Conservation (phyloP, 1,140 invertebrate genomes). For the Lordiphosa stackelbergi region DNA sequence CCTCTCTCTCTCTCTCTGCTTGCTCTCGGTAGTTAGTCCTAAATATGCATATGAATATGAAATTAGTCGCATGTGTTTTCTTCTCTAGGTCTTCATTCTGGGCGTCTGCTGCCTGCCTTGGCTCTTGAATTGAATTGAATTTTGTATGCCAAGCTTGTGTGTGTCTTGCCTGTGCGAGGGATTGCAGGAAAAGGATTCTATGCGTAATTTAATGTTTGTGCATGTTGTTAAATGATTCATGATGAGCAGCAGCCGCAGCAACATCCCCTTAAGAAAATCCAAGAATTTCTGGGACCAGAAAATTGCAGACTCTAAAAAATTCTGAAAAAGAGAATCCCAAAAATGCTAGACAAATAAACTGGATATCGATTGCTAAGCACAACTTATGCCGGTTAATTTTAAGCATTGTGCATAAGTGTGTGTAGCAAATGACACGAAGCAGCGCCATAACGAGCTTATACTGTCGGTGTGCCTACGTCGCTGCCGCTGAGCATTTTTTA, state of each 20-base stretch:
- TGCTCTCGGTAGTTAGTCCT: conserved; percentile 53
- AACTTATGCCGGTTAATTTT: too few species aligned
- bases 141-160: conserved; percentile 49
- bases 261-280: neutral
- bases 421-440: too few species aligned
- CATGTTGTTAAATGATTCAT: conserved; percentile 63
- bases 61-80: conserved; percentile 69
- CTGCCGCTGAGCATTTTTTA: too few species aligned
- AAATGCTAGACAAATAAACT: too few species aligned
- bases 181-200: too few species aligned
- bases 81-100: conserved; percentile 15
- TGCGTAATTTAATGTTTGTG: conserved; percentile 64
- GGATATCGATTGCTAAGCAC: too few species aligned
- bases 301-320: too few species aligned
- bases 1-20: neutral
- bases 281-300: too few species aligned
- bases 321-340: too few species aligned
- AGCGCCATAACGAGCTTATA: too few species aligned
- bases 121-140: conserved; percentile 59
- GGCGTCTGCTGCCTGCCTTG: conserved; percentile 2
- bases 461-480: too few species aligned
- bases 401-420: too few species aligned
- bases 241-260: conserved; percentile 11
- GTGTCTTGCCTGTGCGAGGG: conserved; percentile 6
- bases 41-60: conserved; percentile 73